phyloP scores from a whole-genome alignment of 1,140 invertebrate genomes.

The honey bee (Apis mellifera) region DNA sequence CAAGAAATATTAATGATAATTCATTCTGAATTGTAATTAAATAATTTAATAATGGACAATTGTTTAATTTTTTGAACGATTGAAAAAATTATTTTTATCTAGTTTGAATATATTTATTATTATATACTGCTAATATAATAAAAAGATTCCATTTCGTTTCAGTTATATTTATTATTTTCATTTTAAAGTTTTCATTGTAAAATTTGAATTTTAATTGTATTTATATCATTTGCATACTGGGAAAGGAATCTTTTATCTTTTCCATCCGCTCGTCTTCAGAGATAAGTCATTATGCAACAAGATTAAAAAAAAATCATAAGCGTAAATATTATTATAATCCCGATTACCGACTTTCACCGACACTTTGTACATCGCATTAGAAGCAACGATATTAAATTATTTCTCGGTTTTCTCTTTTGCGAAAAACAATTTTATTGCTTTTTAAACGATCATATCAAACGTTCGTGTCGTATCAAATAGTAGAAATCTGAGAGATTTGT shows the following conservation, averaged over 20 bases:
- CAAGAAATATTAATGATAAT: neutral
- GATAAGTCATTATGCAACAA: neutral
- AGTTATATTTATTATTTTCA: no score
- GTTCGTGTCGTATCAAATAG: no score
- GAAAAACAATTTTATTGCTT: neutral
- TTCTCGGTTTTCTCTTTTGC: slow-evolving; percentile 29
- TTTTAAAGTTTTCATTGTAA: no score
- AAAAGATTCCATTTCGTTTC: no score
- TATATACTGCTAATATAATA: no score
- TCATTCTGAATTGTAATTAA: no score
- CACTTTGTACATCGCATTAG: neutral
- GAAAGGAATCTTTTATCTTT: neutral
- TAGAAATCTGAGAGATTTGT: neutral
- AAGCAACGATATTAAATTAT: slow-evolving; percentile 19
- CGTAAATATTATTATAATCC: neutral
- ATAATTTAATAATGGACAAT: no score
- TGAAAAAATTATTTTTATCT: no score
- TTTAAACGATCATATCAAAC: neutral
- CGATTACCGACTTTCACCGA: slow-evolving; percentile 39
- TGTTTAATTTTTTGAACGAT: no score
- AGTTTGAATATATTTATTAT: no score
- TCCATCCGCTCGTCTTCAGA: neutral
- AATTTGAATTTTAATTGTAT: slow-evolving; percentile 14
- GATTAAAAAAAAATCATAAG: no score
- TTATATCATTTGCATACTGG: neutral